Percentiles rank a stretch among this genome's conserved stretches.
Conservation (phyloP, 64 coral and sea anemone genomes). For the Dendronephthya gigantea region DNA sequence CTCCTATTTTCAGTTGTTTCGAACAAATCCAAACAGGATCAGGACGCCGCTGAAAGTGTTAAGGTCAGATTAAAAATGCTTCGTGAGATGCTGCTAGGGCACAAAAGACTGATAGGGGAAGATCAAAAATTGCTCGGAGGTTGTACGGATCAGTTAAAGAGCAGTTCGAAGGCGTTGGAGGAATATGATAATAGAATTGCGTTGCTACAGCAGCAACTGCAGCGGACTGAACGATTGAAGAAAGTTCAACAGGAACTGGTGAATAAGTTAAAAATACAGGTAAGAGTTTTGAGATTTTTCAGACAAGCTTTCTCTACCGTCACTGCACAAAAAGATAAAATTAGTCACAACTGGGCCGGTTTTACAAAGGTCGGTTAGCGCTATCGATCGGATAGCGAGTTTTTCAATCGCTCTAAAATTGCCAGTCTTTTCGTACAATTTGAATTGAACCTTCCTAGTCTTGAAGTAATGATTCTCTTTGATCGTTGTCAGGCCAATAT, state of each 20-base stretch:
- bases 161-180: background rate
- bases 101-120: background rate
- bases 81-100: background rate
- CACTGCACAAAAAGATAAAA: no score
- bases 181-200: background rate
- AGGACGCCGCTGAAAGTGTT: background rate
- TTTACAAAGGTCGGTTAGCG: no score
- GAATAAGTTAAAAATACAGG: background rate
- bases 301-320: background rate
- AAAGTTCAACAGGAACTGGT: background rate
- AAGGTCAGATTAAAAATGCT: background rate
- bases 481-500: no score
- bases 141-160: background rate
- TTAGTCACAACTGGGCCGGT: no score
- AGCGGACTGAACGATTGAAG: background rate
- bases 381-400: no score
- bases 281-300: background rate
- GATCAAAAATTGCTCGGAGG: background rate
- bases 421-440: no score
- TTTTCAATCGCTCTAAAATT: no score
- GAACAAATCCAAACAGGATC: background rate
- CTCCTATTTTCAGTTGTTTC: background rate
- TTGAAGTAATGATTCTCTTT: no score
- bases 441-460: no score
- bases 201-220: background rate